A percentile compares a stretch with the other conserved stretches of the same genome.
phyloP scores from a whole-genome alignment of 2,797 vertebrate species.

The Anguilla marmorata region DNA sequence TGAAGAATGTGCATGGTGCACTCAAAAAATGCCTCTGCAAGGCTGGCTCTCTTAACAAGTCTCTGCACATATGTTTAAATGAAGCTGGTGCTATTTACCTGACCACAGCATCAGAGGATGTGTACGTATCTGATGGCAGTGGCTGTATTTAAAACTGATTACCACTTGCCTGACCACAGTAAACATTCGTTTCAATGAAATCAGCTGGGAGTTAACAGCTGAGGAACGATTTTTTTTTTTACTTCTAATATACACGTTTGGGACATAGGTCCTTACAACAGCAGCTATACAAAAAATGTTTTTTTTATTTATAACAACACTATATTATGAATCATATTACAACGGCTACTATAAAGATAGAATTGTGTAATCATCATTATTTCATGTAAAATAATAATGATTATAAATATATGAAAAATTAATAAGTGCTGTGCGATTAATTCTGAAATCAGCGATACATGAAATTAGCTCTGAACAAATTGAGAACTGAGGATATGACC shows the following conservation, averaged over 20 bases:
- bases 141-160: background rate
- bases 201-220: too few species aligned
- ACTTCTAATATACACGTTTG: background rate
- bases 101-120: background rate
- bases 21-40: background rate
- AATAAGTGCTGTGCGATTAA: background rate
- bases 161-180: background rate
- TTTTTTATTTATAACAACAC: background rate
- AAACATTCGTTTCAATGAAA: too few species aligned
- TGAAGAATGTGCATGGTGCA: background rate
- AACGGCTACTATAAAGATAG: background rate
- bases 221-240: background rate
- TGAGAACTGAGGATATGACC: background rate
- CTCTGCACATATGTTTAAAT: background rate
- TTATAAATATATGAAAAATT: background rate
- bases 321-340: background rate
- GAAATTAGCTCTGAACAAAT: background rate
- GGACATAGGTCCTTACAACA: background rate
- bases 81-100: background rate
- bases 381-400: background rate
- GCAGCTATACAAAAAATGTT: background rate
- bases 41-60: background rate
- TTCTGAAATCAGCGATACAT: background rate
- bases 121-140: background rate
- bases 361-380: background rate